Conservation (phyloP, 2,113 vertebrate species). For the Silurus glanis region DNA sequence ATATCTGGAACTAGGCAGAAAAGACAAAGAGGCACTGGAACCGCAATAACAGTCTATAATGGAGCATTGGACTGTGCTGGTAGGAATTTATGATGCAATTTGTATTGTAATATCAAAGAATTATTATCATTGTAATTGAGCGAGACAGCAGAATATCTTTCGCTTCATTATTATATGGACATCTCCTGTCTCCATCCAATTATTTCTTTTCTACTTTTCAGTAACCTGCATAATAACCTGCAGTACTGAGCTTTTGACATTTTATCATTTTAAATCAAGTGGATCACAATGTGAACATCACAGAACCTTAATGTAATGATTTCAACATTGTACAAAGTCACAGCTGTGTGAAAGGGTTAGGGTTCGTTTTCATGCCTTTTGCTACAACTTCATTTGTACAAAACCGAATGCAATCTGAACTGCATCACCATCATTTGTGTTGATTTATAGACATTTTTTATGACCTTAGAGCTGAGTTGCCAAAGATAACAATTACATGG, state of each 20-base stretch:
- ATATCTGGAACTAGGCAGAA: neutral
- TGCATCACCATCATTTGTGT: neutral
- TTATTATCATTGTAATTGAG: neutral
- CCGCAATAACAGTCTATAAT: neutral
- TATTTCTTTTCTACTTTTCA: neutral
- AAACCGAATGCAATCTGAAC: neutral
- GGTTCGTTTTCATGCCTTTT: neutral
- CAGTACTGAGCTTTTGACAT: neutral
- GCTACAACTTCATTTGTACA: neutral
- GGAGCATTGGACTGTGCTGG: neutral
- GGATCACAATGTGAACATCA: neutral
- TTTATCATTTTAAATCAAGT: neutral
- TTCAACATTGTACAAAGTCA: neutral
- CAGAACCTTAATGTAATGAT: neutral
- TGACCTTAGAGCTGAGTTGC: neutral
- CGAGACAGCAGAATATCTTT: neutral
- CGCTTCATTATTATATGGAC: neutral
- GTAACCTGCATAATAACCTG: constrained; percentile 4
- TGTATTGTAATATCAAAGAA: neutral
- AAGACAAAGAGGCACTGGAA: neutral
- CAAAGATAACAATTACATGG: neutral
- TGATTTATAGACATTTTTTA: neutral
- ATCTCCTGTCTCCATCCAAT: neutral
- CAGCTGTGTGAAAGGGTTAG: neutral
- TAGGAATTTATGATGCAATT: constrained; percentile 2